A percentile compares a stretch with the other conserved stretches of the same genome.
phyloP scores from a whole-genome alignment of 2,888 invertebrate species.

The Hermaeophaga mercurialis region DNA sequence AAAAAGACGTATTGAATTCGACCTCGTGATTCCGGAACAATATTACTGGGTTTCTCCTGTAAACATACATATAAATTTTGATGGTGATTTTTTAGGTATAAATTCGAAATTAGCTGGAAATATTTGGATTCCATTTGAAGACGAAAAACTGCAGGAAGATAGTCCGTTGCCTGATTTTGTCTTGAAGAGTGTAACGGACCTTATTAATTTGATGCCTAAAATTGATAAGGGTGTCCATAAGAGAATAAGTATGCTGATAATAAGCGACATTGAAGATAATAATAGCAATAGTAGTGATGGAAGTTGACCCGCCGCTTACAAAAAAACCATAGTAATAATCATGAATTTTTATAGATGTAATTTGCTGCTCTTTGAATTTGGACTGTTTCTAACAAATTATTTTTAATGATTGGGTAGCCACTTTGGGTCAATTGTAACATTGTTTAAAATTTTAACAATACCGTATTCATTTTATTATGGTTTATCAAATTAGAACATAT shows the following conservation, averaged over 20 bases:
- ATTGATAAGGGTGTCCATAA: slow-evolving; percentile 42
- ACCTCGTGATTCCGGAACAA: too few relatives aligned
- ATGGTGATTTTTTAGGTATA: slow-evolving; percentile 47
- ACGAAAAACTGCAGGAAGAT: slow-evolving; percentile 51
- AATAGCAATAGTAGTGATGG: slow-evolving; percentile 61
- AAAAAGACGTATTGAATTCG: background rate
- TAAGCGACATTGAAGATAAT: slow-evolving; percentile 55
- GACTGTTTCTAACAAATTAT: too few relatives aligned
- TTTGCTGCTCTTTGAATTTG: too few relatives aligned
- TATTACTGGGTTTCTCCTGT: too few relatives aligned
- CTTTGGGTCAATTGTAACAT: too few relatives aligned
- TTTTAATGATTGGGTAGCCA: too few relatives aligned
- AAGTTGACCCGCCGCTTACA: too few relatives aligned
- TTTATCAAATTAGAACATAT: too few relatives aligned
- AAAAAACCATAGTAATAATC: too few relatives aligned
- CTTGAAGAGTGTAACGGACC: slow-evolving; percentile 68
- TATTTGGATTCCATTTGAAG: slow-evolving; percentile 75
- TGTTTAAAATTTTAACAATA: too few relatives aligned
- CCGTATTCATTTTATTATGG: too few relatives aligned
- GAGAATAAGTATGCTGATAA: slow-evolving; percentile 35
- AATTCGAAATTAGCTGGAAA: slow-evolving; percentile 75
- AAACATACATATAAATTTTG: background rate
- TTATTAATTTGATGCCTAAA: slow-evolving; percentile 64
- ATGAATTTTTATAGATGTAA: too few relatives aligned
- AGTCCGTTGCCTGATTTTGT: slow-evolving; percentile 67